phyloP scores from a whole-genome alignment of 2,113 vertebrate genomes.

The Thunnus maccoyii region DNA sequence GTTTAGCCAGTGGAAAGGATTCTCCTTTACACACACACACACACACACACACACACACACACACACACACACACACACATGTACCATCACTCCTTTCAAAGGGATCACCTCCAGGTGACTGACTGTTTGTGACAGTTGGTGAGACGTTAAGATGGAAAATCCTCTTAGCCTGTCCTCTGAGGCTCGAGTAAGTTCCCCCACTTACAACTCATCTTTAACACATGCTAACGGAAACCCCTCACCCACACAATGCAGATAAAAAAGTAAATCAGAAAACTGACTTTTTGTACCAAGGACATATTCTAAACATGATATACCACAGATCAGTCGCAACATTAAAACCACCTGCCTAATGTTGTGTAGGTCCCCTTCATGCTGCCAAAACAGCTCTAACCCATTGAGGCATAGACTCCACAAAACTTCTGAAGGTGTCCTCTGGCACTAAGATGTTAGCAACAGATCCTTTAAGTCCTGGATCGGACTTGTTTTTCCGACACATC shows the following conservation, averaged over 20 bases:
- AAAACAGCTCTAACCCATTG: background rate
- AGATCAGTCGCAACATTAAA: too few species aligned
- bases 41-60: background rate
- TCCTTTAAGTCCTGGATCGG: too few species aligned
- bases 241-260: background rate
- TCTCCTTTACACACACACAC: conserved; percentile 4
- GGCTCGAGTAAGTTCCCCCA: conserved; percentile 21
- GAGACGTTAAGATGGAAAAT: conserved; percentile 78
- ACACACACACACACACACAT: background rate
- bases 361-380: background rate
- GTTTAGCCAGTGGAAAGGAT: background rate
- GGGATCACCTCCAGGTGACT: conserved; percentile 76
- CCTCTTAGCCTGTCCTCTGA: conserved; percentile 67
- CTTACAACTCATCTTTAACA: conserved; percentile 23
- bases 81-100: background rate
- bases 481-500: too few species aligned
- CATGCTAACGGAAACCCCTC: conserved; percentile 36
- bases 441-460: too few species aligned
- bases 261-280: background rate
- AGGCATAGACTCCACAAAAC: too few species aligned
- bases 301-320: too few species aligned
- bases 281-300: background rate
- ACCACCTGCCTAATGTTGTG: too few species aligned
- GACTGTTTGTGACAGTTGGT: conserved; percentile 75
- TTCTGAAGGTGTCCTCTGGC: too few species aligned